These are phyloP conservation scores for Amaurobius ferox DNA, from an alignment of 2,888 invertebrate genomes.

Conservation along the genomic window DNA sequence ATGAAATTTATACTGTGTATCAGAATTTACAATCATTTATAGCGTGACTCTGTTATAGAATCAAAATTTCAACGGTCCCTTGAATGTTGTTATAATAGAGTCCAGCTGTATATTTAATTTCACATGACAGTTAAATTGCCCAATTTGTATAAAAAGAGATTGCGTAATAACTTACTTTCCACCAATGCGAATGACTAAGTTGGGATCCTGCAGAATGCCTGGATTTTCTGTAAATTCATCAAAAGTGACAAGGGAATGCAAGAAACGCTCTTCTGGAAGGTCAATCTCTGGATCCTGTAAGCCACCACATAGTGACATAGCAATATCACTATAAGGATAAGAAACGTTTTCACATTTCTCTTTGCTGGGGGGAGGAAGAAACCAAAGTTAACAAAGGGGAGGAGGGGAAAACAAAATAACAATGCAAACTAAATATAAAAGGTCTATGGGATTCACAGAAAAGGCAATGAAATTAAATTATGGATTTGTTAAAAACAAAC, in stretches of 20 bases:
- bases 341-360: constrained; percentile 70
- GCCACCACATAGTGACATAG: constrained; percentile 88
- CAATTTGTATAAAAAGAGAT: too few species aligned
- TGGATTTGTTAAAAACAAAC: constrained; percentile 21
- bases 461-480: constrained; percentile 19
- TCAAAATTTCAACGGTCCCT: too few species aligned
- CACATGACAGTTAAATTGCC: too few species aligned
- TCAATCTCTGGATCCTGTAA: constrained; percentile 79
- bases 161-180: constrained; percentile 87
- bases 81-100: too few species aligned
- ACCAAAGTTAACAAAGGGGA: constrained; percentile 17
- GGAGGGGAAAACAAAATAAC: constrained; percentile 14
- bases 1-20: too few species aligned
- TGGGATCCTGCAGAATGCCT: constrained; percentile 84
- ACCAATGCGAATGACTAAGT: constrained; percentile 89
- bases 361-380: constrained; percentile 40
- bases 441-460: background rate
- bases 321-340: constrained; percentile 81
- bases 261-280: constrained; percentile 81
- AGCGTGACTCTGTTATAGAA: too few species aligned
- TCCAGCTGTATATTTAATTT: too few species aligned
- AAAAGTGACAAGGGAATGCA: constrained; percentile 82
- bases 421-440: background rate
- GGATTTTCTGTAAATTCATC: constrained; percentile 83
- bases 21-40: too few species aligned